phyloP scores from a whole-genome alignment of 1,140 invertebrate genomes.

The Leptinotarsa undecemlineata region DNA sequence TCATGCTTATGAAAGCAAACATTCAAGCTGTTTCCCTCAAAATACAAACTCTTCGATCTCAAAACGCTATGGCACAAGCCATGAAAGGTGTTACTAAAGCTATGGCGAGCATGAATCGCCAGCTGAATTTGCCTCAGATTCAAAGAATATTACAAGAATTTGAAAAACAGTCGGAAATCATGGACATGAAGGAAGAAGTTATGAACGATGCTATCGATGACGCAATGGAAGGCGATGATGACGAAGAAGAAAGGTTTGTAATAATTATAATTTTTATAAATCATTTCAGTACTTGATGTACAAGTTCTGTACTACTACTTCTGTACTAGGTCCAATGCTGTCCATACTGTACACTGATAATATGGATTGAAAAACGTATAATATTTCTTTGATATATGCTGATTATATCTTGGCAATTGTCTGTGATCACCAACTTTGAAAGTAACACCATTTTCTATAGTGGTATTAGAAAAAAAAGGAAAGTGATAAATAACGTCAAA shows the following conservation, averaged over 20 bases:
- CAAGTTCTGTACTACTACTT: too few species aligned
- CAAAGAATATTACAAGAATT: conserved; percentile 99
- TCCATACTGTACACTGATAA: too few species aligned
- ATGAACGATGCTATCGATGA: conserved; percentile 99
- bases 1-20: conserved; percentile 99
- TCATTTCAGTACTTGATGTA: too few species aligned
- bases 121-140: conserved; percentile 98
- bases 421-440: too few species aligned
- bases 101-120: conserved; percentile 98
- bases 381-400: too few species aligned
- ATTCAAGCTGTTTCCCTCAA: conserved; percentile 99
- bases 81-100: conserved; percentile 99
- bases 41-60: conserved; percentile 96
- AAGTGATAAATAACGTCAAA: too few species aligned
- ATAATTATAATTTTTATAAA: neutral
- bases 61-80: conserved; percentile 99
- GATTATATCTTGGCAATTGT: too few species aligned
- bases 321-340: too few species aligned
- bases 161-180: conserved; percentile 99
- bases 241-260: conserved; percentile 92
- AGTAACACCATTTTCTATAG: too few species aligned
- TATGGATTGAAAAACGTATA: too few species aligned
- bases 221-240: conserved; percentile 97
- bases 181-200: conserved; percentile 99
- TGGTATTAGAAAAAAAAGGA: too few species aligned